Evolutionary conservation across 2,888 invertebrate species (phyloP), one percentile per base, ranked within the genome.

Genomic region (Pimpla rufipes): DNA sequence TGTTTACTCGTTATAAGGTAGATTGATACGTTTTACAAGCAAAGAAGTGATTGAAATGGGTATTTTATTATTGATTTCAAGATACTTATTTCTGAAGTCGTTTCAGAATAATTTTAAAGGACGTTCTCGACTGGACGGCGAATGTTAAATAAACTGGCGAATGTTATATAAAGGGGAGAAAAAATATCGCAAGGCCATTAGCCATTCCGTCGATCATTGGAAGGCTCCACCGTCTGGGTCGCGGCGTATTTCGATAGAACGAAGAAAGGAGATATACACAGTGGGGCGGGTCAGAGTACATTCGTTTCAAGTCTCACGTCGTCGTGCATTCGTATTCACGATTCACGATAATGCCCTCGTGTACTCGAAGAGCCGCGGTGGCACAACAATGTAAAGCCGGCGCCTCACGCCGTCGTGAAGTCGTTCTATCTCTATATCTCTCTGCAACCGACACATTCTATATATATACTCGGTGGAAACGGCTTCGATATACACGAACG

Each of bases 271-370:
- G 74, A 74, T 50, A 59, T 68, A 74, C 74, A 59, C 40, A 68
- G 74, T 80, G 74, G 79, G n/a, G 79, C 42, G 79, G 79, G 67
- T 68, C 79, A 80, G 59, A 68, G 79, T 80, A 59, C 68, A 74
- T 80, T 80, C 79, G 67, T 80, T 80, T 74, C 74, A 45, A 59
- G 74, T 35, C 50, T 42, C 66, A 16, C 59, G 79, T 23, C 59
- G 59, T 50, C 37, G 37, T 50, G 50, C 74, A 45, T 80, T 77
- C 40, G 77, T 77, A 77, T 77, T 68, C 77, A 68, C 77, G 77
- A 80, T 80, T 80, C 74, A 80, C 74, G 74, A 80, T 80, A 68
- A 74, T 80, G 52, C 74, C 29, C 68, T 68, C 47, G 67, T 71
- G 79, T 79, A 52, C 74, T 45, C 68, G 77, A 52, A 29, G 57